Percentiles rank a stretch among this genome's conserved stretches.
These are phyloP conservation scores for Gadopsis bispinosus DNA, from an alignment of 2,797 vertebrate species.

Conservation along the genomic window DNA sequence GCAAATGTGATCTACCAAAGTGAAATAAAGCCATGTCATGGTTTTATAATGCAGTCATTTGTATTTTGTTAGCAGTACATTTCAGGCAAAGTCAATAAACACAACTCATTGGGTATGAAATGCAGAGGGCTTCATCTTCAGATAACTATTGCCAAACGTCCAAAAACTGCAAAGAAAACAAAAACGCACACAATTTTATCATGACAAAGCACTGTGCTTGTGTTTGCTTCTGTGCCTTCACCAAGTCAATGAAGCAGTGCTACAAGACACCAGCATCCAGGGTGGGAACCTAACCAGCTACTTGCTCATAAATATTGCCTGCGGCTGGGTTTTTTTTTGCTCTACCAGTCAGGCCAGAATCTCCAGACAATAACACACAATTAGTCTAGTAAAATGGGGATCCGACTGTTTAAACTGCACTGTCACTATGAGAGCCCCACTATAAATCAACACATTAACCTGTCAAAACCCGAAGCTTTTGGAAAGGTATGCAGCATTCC, in stretches of 20 bases:
- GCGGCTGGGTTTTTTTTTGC: not conserved
- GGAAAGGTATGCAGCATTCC: conserved; percentile 8
- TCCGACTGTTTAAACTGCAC: conserved; percentile 3
- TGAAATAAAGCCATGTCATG: conserved; percentile 1
- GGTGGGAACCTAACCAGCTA: conserved; percentile 24
- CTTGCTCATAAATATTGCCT: conserved; percentile 35
- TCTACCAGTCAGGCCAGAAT: conserved; percentile 18
- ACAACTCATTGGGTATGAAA: not conserved
- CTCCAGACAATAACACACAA: conserved; percentile 16
- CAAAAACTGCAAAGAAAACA: not conserved
- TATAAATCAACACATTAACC: conserved; percentile 33
- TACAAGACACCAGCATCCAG: conserved; percentile 19
- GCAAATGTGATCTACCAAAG: not conserved
- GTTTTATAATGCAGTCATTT: conserved; percentile 8
- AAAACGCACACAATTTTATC: conserved; percentile 11
- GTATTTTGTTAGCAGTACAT: conserved; percentile 7
- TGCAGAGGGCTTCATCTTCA: conserved; percentile 1
- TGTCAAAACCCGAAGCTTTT: conserved; percentile 36
- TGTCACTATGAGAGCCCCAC: not conserved
- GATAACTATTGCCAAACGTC: not conserved
- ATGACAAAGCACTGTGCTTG: conserved; percentile 17
- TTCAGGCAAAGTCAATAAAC: conserved; percentile 24
- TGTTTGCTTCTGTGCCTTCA: conserved; percentile 10
- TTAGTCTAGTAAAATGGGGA: conserved; percentile 19
- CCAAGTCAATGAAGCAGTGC: conserved; percentile 11